These are phyloP conservation scores for Tetragnatha montana DNA, from an alignment of 2,888 invertebrate species.

Conservation along the genomic window DNA sequence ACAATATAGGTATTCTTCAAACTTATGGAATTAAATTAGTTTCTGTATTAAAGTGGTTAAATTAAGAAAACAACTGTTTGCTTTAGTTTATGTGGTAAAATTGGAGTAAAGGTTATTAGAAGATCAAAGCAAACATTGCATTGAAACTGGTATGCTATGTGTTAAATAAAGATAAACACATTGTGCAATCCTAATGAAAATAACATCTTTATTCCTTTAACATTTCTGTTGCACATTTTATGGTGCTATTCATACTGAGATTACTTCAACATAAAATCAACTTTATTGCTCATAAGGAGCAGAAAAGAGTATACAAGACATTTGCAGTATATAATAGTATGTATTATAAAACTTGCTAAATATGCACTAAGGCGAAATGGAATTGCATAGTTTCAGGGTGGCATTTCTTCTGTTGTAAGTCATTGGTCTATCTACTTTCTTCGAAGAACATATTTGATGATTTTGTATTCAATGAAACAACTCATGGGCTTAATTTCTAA, in stretches of 20 bases:
- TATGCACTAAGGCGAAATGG: slow-evolving; percentile 52
- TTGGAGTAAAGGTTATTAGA: too few relatives aligned
- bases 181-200: slow-evolving; percentile 51
- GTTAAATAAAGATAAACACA: not conserved
- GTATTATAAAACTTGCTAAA: slow-evolving; percentile 60
- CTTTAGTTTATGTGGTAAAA: too few relatives aligned
- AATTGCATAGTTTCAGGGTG: slow-evolving; percentile 47
- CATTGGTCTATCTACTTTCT: not conserved
- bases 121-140: too few relatives aligned
- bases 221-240: slow-evolving; percentile 40
- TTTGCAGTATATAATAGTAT: slow-evolving; percentile 25
- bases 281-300: slow-evolving; percentile 23
- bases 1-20: too few relatives aligned
- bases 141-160: too few relatives aligned
- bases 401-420: not conserved
- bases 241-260: slow-evolving; percentile 26
- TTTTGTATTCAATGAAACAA: too few relatives aligned
- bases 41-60: too few relatives aligned
- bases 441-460: too few relatives aligned
- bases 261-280: slow-evolving; percentile 31
- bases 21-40: too few relatives aligned
- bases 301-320: slow-evolving; percentile 7
- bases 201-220: slow-evolving; percentile 60
- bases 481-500: too few relatives aligned
- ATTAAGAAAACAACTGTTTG: too few relatives aligned